A percentile compares a stretch with the other conserved stretches of the same genome.
phyloP scores from a whole-genome alignment of 2,888 invertebrate species.

The Argyresthia albistria region DNA sequence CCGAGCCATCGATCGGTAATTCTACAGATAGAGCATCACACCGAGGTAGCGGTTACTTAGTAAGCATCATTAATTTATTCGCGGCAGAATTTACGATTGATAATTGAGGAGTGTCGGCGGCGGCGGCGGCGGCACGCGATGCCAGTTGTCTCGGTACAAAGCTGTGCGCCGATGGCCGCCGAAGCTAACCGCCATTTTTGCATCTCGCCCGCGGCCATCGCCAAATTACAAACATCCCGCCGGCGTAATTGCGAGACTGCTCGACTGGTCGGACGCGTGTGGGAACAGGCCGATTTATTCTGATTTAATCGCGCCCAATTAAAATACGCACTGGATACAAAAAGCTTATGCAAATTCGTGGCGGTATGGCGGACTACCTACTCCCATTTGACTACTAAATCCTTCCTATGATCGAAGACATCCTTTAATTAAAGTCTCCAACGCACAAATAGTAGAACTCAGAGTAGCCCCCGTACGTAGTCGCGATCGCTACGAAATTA shows the following conservation, averaged over 20 bases:
- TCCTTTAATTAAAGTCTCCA: too few relatives aligned
- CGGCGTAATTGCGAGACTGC: slow-evolving; percentile 49
- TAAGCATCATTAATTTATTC: slow-evolving; percentile 34
- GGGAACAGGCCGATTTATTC: slow-evolving; percentile 63
- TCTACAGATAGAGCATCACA: slow-evolving; percentile 5
- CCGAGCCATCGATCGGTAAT: neutral
- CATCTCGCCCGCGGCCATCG: slow-evolving; percentile 45
- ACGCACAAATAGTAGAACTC: too few relatives aligned
- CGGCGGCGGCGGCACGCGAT: slow-evolving; percentile 24
- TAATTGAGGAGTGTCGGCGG: slow-evolving; percentile 56
- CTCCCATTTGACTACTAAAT: too few relatives aligned
- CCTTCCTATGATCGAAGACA: too few relatives aligned
- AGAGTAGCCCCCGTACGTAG: slow-evolving; percentile 1
- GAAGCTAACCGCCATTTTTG: slow-evolving; percentile 51
- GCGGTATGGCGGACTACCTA: neutral
- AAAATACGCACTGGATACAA: slow-evolving; percentile 57
- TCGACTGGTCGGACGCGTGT: slow-evolving; percentile 32
- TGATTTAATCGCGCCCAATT: slow-evolving; percentile 65
- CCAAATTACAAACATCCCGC: slow-evolving; percentile 54
- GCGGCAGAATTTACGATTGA: slow-evolving; percentile 58
- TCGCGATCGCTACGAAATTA: slow-evolving; percentile 8
- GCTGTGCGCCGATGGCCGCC: slow-evolving; percentile 21
- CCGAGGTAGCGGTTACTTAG: slow-evolving; percentile 10
- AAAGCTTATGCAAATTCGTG: slow-evolving; percentile 47
- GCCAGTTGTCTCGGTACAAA: slow-evolving; percentile 3